phyloP scores from a whole-genome alignment of 2,113 vertebrate genomes.

The Micromys minutus region DNA sequence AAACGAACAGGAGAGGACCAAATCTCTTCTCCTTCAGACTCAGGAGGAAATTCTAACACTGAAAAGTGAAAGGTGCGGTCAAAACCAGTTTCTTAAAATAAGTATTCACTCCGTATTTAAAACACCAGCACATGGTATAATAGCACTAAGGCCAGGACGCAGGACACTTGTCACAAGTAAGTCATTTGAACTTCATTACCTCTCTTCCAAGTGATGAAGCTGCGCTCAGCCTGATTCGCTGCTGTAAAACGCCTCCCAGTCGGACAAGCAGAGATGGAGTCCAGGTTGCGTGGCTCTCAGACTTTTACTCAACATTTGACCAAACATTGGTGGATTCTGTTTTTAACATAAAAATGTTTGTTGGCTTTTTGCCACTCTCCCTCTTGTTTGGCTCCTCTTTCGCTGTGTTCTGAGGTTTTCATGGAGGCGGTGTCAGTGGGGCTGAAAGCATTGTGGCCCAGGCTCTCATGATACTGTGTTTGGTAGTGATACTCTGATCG shows the following conservation, averaged over 20 bases:
- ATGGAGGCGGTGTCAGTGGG: background rate
- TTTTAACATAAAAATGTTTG: constrained; percentile 16
- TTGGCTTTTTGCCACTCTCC: background rate
- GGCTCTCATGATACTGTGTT: background rate
- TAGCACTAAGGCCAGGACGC: background rate
- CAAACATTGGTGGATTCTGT: background rate
- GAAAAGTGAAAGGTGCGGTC: constrained; percentile 89
- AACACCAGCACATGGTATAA: background rate
- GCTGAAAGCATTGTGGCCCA: background rate
- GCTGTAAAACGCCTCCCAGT: background rate
- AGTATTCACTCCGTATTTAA: constrained; percentile 2
- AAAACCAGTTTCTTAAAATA: constrained; percentile 46
- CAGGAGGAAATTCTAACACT: constrained; percentile 86
- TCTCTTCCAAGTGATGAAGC: background rate
- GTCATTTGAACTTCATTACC: background rate
- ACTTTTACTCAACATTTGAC: constrained; percentile 32
- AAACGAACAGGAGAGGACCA: constrained; percentile 86
- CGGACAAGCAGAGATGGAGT: background rate
- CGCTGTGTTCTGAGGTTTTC: background rate
- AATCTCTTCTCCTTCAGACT: constrained; percentile 82
- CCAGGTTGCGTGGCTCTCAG: background rate
- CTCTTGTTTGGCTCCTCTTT: background rate
- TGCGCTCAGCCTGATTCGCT: background rate
- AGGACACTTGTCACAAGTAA: background rate
- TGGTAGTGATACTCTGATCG: too few relatives aligned